Conservation (phyloP, 2,113 vertebrate species). For the Paratilapia polleni region DNA sequence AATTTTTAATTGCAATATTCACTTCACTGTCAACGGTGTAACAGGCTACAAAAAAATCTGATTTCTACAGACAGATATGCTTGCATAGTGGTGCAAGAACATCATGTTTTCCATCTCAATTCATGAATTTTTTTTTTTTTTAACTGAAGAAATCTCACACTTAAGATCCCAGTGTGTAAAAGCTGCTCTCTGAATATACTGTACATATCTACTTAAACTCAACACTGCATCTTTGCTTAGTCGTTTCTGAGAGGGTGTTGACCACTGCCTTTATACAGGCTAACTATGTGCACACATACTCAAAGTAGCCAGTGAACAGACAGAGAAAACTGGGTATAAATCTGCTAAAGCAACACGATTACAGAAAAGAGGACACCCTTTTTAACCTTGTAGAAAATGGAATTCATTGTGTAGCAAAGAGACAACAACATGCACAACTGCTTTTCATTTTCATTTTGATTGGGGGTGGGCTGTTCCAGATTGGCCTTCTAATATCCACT, state of each 20-base stretch:
- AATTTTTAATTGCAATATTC: not conserved
- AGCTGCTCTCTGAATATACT: not conserved
- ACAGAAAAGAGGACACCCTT: not conserved
- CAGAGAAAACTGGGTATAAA: not conserved
- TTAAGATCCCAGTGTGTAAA: not conserved
- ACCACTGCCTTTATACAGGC: not conserved
- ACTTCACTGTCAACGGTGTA: fast-evolving
- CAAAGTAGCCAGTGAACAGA: not conserved
- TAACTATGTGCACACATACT: not conserved
- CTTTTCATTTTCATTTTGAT: constrained; percentile 28
- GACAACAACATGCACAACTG: constrained; percentile 7
- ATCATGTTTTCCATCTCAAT: too few relatives aligned
- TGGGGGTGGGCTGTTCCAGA: constrained; percentile 22
- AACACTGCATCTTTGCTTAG: too few relatives aligned
- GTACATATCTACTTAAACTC: too few relatives aligned
- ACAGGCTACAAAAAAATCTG: not conserved
- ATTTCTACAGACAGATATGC: not conserved
- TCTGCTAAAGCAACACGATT: not conserved
- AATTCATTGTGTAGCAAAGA: constrained; percentile 12
- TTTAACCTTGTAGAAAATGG: constrained; percentile 22
- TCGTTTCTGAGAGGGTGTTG: not conserved
- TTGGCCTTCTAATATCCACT: constrained; percentile 27
- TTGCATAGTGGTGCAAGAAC: too few relatives aligned
- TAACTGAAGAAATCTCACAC: not conserved
- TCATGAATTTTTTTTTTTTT: too few relatives aligned